Percentiles rank a stretch among this genome's conserved stretches.
These are phyloP conservation scores for Stegostoma tigrinum DNA, from an alignment of 2,113 vertebrate genomes.

Conservation along the genomic window DNA sequence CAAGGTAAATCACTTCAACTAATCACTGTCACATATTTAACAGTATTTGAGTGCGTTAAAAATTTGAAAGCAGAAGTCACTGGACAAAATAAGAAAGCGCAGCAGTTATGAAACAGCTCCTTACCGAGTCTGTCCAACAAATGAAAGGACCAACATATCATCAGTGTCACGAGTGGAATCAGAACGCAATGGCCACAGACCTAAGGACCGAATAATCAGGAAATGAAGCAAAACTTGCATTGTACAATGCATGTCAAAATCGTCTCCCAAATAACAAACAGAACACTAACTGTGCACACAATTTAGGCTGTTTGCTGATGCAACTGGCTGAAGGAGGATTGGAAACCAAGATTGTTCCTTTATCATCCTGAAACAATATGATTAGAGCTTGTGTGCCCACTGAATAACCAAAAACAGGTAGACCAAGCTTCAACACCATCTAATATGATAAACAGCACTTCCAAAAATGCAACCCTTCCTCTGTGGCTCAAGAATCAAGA, in stretches of 20 bases:
- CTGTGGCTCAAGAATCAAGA: not conserved
- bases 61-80: not conserved
- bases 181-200: slow-evolving; percentile 87
- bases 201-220: slow-evolving; percentile 49
- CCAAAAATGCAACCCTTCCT: not conserved
- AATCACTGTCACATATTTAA: not conserved
- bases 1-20: not conserved
- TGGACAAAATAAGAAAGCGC: not conserved
- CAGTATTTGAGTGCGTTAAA: not conserved
- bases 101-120: slow-evolving; percentile 13
- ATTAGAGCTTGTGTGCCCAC: not conserved
- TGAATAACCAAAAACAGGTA: not conserved
- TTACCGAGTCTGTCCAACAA: slow-evolving; percentile 94
- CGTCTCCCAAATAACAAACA: not conserved
- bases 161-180: slow-evolving; percentile 82
- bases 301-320: not conserved
- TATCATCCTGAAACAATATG: not conserved
- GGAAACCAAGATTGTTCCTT: not conserved
- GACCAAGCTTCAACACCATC: not conserved
- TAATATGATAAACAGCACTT: not conserved
- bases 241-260: not conserved
- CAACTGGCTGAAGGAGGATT: not conserved
- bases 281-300: not conserved
- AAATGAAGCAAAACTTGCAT: not conserved
- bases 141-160: slow-evolving; percentile 91